Conservation (phyloP, 2,888 invertebrate species). For the Eudemis profundana region DNA sequence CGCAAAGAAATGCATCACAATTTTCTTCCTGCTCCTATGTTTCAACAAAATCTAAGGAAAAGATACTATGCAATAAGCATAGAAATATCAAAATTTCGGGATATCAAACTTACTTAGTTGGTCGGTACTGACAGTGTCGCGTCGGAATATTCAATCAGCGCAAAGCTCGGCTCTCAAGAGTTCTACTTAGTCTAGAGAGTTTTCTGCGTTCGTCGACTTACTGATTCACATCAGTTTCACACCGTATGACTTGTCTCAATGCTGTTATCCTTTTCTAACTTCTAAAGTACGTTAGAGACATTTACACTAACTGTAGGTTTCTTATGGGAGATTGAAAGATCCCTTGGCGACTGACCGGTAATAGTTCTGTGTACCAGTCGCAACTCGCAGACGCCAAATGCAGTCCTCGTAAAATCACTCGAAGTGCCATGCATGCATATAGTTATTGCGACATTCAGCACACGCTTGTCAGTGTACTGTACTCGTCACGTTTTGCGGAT, state of each 20-base stretch:
- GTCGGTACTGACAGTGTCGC: conserved; percentile 51
- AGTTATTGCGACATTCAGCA: conserved; percentile 23
- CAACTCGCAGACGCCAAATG: not conserved
- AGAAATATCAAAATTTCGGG: conserved; percentile 48
- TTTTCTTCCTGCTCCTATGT: not conserved
- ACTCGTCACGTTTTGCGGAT: conserved; percentile 30
- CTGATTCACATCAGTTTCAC: conserved; percentile 26
- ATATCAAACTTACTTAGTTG: conserved; percentile 53
- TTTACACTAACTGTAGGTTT: not conserved
- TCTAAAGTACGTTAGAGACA: conserved; percentile 4
- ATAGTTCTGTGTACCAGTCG: conserved; percentile 2
- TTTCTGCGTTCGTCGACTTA: conserved; percentile 29
- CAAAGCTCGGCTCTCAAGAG: conserved; percentile 42
- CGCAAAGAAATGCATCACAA: conserved; percentile 5
- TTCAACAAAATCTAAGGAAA: conserved; percentile 6
- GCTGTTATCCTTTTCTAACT: conserved; percentile 11
- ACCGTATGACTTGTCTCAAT: conserved; percentile 10
- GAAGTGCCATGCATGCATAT: conserved; percentile 9
- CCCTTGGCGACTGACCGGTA: not conserved
- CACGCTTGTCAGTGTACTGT: conserved; percentile 12
- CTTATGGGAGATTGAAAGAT: conserved; percentile 1
- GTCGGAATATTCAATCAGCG: conserved; percentile 59
- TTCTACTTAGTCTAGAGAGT: conserved; percentile 45
- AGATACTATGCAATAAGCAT: conserved; percentile 46
- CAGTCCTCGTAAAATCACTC: conserved; percentile 14